Evolutionary conservation across 1,140 invertebrate species (phyloP).

Genomic region (Cylas formicarius): DNA sequence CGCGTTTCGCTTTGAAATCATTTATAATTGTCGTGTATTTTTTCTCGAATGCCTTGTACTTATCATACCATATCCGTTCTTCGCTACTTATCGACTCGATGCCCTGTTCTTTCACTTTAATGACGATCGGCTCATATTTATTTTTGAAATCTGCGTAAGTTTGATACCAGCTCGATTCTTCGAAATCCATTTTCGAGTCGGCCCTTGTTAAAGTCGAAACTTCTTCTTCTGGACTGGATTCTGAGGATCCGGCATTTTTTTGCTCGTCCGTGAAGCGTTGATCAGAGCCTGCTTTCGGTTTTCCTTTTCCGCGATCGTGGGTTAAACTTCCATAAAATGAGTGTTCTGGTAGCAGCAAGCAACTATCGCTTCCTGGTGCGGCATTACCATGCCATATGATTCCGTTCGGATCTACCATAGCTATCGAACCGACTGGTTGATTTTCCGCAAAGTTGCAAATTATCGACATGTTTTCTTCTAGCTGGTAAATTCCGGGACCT

Average conservation of each 20-base stretch:
- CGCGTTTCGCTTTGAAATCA: conserved; percentile 1
- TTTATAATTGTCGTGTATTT: conserved; percentile 12
- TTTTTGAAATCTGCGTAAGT: conserved; percentile 25
- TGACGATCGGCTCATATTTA: conserved; percentile 14
- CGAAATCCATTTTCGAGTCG: conserved; percentile 16
- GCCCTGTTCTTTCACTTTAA: conserved; percentile 18
- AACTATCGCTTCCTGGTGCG: conserved; percentile 6
- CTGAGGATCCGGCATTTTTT: neutral
- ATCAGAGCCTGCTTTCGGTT: neutral
- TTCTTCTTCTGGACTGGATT: conserved; percentile 5
- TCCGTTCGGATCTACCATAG: conserved; percentile 30
- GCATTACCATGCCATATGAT: conserved; percentile 29
- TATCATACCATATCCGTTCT: conserved; percentile 14
- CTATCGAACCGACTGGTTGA: conserved; percentile 27
- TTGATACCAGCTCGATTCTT: conserved; percentile 30
- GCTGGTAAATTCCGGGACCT: conserved; percentile 22
- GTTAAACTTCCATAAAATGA: conserved; percentile 15
- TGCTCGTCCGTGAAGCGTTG: neutral
- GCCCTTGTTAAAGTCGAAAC: no score
- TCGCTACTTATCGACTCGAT: conserved; percentile 2
- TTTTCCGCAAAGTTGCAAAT: conserved; percentile 30
- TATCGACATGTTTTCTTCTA: conserved; percentile 21
- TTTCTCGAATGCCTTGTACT: conserved; percentile 16
- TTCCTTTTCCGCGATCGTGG: conserved; percentile 17
- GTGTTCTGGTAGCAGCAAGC: conserved; percentile 22